phyloP scores from a whole-genome alignment of 2,888 invertebrate genomes.

The Calliopum simillimum region DNA sequence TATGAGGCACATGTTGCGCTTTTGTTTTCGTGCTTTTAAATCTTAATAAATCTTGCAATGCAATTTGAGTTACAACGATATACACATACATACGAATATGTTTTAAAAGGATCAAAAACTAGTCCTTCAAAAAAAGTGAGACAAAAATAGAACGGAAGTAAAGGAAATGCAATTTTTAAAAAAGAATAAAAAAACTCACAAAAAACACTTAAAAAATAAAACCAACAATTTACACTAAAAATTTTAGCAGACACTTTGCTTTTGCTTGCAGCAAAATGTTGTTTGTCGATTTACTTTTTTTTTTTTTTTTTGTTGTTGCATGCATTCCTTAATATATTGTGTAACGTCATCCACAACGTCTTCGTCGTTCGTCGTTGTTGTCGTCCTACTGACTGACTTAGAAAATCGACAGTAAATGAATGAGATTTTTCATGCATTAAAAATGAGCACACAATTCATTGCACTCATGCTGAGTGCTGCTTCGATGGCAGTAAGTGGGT shows the following conservation, averaged over 20 bases:
- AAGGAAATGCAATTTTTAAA: no score
- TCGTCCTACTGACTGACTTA: conserved; percentile 27
- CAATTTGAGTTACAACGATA: background rate
- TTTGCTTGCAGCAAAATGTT: background rate
- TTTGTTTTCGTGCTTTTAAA: background rate
- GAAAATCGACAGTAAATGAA: conserved; percentile 24
- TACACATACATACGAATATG: no score
- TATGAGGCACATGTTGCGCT: conserved; percentile 8
- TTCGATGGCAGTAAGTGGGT: background rate
- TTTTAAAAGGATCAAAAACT: no score
- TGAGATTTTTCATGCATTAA: conserved; percentile 22
- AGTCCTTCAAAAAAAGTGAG: no score
- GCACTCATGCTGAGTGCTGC: conserved; percentile 18
- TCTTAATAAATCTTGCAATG: conserved; percentile 20
- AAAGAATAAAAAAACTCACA: no score
- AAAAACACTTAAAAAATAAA: background rate
- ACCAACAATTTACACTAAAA: background rate
- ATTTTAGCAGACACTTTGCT: background rate
- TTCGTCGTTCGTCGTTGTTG: conserved; percentile 5
- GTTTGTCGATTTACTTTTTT: background rate
- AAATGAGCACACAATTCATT: conserved; percentile 23
- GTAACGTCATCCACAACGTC: background rate
- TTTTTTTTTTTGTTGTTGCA: background rate
- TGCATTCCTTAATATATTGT: no score
- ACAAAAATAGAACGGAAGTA: no score